Conservation (phyloP, 2,797 vertebrate genomes). For the Alauda arvensis region DNA sequence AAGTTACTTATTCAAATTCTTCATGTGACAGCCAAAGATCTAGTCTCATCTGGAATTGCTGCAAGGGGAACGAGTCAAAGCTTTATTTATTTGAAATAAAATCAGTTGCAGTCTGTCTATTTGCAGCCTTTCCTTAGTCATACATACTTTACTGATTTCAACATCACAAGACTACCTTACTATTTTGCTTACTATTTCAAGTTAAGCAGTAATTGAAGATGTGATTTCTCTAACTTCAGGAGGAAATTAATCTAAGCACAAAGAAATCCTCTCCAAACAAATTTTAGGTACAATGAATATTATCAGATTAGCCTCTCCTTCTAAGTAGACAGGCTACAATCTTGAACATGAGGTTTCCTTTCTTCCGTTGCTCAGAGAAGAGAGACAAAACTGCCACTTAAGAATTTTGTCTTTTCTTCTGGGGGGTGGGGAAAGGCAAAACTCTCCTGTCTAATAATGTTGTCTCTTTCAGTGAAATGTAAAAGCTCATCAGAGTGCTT, state of each 20-base stretch:
- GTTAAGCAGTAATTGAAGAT: background rate
- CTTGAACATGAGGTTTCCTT: background rate
- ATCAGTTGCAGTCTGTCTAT: background rate
- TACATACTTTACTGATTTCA: background rate
- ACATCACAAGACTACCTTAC: background rate
- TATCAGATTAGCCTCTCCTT: background rate
- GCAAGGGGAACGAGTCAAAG: background rate
- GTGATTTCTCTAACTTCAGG: background rate
- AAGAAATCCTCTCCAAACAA: background rate
- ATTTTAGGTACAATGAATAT: background rate
- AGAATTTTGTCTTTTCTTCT: background rate
- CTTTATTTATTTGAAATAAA: background rate
- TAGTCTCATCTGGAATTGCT: background rate
- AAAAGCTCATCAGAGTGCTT: background rate
- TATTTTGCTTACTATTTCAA: background rate
- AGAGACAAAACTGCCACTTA: background rate
- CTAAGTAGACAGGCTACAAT: background rate
- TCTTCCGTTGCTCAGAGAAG: background rate
- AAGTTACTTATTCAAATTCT: background rate
- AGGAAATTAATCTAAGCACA: background rate
- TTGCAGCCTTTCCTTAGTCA: background rate
- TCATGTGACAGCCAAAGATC: background rate
- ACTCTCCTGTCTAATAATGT: background rate
- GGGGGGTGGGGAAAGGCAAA: accelerated
- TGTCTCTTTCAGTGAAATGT: background rate